phyloP scores from a whole-genome alignment of 2,888 invertebrate genomes.

The Pyralis farinalis region DNA sequence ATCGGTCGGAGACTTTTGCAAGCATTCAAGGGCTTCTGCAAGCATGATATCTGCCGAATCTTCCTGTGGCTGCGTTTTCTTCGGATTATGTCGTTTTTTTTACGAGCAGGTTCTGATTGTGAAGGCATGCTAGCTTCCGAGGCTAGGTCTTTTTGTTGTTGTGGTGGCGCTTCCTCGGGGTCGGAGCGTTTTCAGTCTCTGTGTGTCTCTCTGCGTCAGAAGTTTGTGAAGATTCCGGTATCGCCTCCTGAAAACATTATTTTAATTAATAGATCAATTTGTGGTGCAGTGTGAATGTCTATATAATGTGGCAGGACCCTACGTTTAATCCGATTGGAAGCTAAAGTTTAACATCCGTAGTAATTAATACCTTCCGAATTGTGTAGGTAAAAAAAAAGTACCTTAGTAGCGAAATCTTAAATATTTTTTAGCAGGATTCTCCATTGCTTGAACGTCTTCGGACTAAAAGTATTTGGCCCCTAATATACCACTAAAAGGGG shows the following conservation, averaged over 20 bases:
- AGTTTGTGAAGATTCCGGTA: constrained; percentile 11
- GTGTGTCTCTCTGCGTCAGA: constrained; percentile 12
- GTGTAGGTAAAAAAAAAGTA: too few relatives aligned
- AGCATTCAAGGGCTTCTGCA: constrained; percentile 10
- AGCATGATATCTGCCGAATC: constrained; percentile 4
- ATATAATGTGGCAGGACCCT: too few relatives aligned
- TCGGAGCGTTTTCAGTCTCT: constrained; percentile 13
- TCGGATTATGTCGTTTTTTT: constrained; percentile 7
- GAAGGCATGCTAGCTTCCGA: constrained; percentile 12
- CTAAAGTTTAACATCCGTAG: too few relatives aligned
- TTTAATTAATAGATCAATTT: constrained; percentile 7
- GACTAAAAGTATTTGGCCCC: too few relatives aligned
- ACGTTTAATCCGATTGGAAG: too few relatives aligned
- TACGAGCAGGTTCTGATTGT: constrained; percentile 14
- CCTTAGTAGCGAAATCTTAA: too few relatives aligned
- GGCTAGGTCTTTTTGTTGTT: constrained; percentile 11
- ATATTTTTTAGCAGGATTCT: too few relatives aligned
- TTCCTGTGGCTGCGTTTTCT: constrained; percentile 8
- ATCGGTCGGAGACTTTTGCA: constrained; percentile 11
- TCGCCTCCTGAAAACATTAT: constrained; percentile 6
- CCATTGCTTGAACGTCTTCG: too few relatives aligned
- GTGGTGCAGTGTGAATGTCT: neutral
- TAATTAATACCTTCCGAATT: too few relatives aligned
- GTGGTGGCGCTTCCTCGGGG: constrained; percentile 12
- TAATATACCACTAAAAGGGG: too few relatives aligned